Conservation (phyloP, 1,140 invertebrate genomes). For the Drosophila tropicalis region DNA sequence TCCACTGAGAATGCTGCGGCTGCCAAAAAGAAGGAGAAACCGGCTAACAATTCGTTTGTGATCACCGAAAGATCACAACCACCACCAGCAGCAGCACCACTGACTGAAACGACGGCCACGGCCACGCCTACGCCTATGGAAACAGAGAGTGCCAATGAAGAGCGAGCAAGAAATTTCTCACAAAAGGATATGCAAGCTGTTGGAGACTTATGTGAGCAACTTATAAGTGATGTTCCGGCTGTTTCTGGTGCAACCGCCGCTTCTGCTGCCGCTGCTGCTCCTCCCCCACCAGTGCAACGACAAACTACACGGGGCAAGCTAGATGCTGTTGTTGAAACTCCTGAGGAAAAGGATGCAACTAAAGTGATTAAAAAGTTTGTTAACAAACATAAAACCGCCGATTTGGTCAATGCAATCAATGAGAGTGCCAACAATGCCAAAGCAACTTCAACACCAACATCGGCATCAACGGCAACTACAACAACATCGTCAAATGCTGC, state of each 20-base stretch:
- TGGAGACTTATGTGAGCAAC: constrained; percentile 69
- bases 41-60: constrained; percentile 69
- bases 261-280: not conserved
- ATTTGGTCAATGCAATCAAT: constrained; percentile 80
- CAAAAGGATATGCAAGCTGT: constrained; percentile 82
- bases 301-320: constrained; percentile 59
- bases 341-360: constrained; percentile 72
- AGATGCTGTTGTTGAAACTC: constrained; percentile 70
- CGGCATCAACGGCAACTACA: not conserved
- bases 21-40: constrained; percentile 77
- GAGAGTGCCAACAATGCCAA: constrained; percentile 54
- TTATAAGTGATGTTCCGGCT: constrained; percentile 39
- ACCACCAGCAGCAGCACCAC: constrained; percentile 12
- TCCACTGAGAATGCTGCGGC: constrained; percentile 85
- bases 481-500: not conserved
- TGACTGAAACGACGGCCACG: constrained; percentile 17
- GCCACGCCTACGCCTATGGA: constrained; percentile 67
- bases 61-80: constrained; percentile 35
- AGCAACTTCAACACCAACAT: not conserved
- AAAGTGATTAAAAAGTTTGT: constrained; percentile 82
- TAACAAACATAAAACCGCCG: constrained; percentile 79
- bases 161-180: constrained; percentile 61
- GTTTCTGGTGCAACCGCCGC: not conserved
- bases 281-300: constrained; percentile 39
- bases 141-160: constrained; percentile 58